A percentile compares a stretch with the other conserved stretches of the same genome.
phyloP scores from a whole-genome alignment of 2,113 vertebrate genomes.

The Pachypanchax playfairii region DNA sequence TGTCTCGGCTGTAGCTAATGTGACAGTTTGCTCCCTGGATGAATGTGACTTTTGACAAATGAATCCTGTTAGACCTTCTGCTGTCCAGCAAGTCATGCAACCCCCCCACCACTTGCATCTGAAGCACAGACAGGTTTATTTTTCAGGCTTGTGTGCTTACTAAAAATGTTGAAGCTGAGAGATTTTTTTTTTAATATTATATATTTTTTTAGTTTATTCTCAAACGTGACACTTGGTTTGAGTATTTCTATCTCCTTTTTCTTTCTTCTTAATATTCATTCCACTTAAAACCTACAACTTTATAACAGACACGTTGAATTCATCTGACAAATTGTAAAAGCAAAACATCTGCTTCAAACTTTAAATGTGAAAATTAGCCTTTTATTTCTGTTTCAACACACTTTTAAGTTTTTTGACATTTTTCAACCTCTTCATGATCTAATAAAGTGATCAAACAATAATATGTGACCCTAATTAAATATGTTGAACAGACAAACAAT shows the following conservation, averaged over 20 bases:
- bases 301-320: background rate
- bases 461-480: background rate
- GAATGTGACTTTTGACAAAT: slow-evolving; percentile 76
- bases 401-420: background rate
- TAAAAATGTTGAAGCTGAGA: slow-evolving; percentile 10
- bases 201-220: background rate
- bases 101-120: slow-evolving; percentile 15
- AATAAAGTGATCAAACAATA: background rate
- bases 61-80: slow-evolving; percentile 59
- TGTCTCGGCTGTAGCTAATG: slow-evolving; percentile 63
- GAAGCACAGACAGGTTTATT: slow-evolving; percentile 40
- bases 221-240: slow-evolving; percentile 2
- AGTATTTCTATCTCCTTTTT: background rate
- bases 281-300: background rate
- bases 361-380: too few relatives aligned
- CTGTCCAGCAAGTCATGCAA: slow-evolving; percentile 46
- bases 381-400: background rate
- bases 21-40: slow-evolving; percentile 57
- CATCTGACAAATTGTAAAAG: too few relatives aligned
- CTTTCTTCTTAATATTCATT: background rate
- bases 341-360: background rate
- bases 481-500: background rate
- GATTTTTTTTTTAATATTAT: background rate
- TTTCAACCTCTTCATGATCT: background rate
- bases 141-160: slow-evolving; percentile 11